Evolutionary conservation across 2,888 invertebrate species (phyloP).

Genomic region (Chrysodeixis includens): DNA sequence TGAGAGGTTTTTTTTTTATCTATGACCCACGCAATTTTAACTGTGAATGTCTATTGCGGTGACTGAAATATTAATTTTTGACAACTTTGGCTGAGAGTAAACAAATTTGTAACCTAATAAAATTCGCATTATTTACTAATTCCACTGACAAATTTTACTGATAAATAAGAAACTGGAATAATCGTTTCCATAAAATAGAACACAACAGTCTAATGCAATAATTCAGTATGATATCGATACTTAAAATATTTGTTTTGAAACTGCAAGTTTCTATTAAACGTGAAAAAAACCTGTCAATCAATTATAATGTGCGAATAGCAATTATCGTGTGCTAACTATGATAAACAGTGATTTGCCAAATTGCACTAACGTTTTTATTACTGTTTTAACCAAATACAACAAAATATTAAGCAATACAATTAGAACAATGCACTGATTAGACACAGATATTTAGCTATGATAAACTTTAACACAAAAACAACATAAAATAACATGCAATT

Average conservation of each 20-base stretch:
- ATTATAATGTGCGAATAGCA: constrained; percentile 6
- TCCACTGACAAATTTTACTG: too few relatives aligned
- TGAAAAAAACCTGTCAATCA: constrained; percentile 16
- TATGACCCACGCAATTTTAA: not conserved
- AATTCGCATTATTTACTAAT: too few relatives aligned
- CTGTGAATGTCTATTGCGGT: not conserved
- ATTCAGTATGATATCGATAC: constrained; percentile 9
- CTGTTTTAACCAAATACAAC: not conserved
- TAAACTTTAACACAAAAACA: too few relatives aligned
- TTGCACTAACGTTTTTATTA: not conserved
- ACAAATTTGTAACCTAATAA: too few relatives aligned
- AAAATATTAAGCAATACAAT: not conserved
- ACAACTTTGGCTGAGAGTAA: too few relatives aligned
- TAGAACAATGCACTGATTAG: not conserved
- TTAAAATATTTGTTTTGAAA: constrained; percentile 8
- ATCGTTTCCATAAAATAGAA: too few relatives aligned
- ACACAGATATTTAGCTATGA: not conserved
- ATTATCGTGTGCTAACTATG: constrained; percentile 6
- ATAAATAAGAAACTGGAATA: too few relatives aligned
- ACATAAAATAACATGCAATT: not conserved
- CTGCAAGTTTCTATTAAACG: constrained; percentile 24
- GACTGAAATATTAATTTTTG: not conserved
- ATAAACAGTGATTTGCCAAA: constrained; percentile 1
- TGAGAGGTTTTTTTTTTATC: not conserved
- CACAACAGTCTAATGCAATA: constrained; percentile 17